phyloP scores from a whole-genome alignment of 2,888 invertebrate species.

The Caenorhabditis becei region DNA sequence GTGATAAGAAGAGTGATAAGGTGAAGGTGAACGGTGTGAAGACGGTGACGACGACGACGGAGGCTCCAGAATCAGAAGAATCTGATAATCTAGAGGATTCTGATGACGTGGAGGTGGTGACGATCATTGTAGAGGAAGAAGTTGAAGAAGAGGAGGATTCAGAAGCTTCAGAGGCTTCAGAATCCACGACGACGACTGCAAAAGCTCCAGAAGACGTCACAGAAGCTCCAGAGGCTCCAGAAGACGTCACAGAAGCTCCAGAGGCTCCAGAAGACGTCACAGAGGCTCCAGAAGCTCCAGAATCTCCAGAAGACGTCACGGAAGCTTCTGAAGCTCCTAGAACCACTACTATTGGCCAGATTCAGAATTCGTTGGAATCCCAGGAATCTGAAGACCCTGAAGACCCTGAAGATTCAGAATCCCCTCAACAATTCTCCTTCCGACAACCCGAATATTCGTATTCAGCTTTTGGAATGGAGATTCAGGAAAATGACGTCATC shows the following conservation, averaged over 20 bases:
- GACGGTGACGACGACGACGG: not conserved
- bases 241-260: not conserved
- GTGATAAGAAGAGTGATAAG: not conserved
- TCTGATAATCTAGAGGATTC: not conserved
- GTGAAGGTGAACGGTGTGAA: slow-evolving; percentile 3
- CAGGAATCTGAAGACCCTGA: slow-evolving; percentile 1
- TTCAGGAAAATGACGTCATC: slow-evolving; percentile 57
- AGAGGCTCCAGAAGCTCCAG: not conserved
- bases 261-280: slow-evolving; percentile 6
- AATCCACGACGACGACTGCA: no score
- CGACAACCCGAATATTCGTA: slow-evolving; percentile 56
- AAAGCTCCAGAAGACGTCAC: no score
- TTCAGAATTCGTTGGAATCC: slow-evolving; percentile 4
- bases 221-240: no score
- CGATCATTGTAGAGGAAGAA: slow-evolving; percentile 17
- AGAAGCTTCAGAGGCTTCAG: slow-evolving; percentile 1
- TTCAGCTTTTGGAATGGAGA: slow-evolving; percentile 62
- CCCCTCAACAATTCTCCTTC: slow-evolving; percentile 51
- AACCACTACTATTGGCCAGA: not conserved
- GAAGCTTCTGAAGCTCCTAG: slow-evolving; percentile 2
- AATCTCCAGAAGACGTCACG: slow-evolving; percentile 6
- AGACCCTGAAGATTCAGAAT: not conserved
- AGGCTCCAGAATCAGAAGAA: not conserved
- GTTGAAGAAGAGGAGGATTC: slow-evolving; percentile 26
- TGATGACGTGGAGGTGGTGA: slow-evolving; percentile 22